phyloP scores from a whole-genome alignment of 1,140 invertebrate species.

The Macrotrachela quadricornifera region DNA sequence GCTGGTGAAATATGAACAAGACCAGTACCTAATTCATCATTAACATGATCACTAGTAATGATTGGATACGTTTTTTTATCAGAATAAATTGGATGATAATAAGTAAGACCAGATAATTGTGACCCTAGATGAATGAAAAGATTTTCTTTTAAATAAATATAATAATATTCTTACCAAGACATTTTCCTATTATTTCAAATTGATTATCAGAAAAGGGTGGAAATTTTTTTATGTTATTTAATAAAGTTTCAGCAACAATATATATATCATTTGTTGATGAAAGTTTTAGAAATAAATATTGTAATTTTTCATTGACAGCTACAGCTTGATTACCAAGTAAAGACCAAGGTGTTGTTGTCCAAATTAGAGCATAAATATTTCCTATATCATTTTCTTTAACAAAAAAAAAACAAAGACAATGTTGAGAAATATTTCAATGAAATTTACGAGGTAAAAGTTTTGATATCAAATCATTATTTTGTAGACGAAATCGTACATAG shows the following conservation, averaged over 20 bases:
- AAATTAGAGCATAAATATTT: conserved; percentile 42
- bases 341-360: conserved; percentile 98
- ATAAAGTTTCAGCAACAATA: conserved; percentile 10
- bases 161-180: background rate
- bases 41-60: conserved; percentile 51
- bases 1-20: conserved; percentile 85
- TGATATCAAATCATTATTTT: no score
- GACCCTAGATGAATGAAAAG: conserved; percentile 36
- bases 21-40: conserved; percentile 62
- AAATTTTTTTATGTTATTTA: background rate
- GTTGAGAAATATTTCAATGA: no score
- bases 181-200: background rate
- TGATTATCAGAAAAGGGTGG: background rate
- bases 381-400: conserved; percentile 30
- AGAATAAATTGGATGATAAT: background rate
- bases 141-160: background rate
- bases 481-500: background rate
- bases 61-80: conserved; percentile 36
- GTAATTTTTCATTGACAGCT: conserved; percentile 15
- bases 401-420: background rate
- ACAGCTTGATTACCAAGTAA: conserved; percentile 70
- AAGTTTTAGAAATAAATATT: conserved; percentile 10
- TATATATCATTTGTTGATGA: background rate
- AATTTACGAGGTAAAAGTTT: no score
- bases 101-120: background rate